Base-by-base conservation (phyloP, 2,113 vertebrate genomes). In the Nettapus auritus region DNA sequence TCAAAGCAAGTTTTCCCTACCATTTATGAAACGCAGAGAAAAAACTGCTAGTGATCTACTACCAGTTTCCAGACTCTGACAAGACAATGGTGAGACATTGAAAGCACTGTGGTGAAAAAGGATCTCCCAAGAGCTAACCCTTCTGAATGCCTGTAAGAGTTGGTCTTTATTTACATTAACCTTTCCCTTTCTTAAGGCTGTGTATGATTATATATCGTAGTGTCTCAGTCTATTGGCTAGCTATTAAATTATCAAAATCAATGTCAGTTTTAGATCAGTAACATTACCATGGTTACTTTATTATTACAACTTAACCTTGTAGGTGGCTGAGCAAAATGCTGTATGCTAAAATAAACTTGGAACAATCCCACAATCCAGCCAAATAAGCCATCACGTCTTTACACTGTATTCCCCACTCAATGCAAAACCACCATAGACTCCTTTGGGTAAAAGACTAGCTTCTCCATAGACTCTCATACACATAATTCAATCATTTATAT, bases 401-500 rank as follows among this genome's bases (percentile, higher is more conserved):
- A 73, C 48, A 7, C 66, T 76, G 18, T 71, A 84, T 92, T 94
- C 83, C 95, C 93, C 34, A 94, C 69, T 75, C 70, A 84, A 53
- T 11, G 22, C 53, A 92, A 94, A 96, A 90, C 38, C 69, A 79
- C 86, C 79, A 8, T 28, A 84, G 69, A 84, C 34, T 96, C 91
- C 86, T 89, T 78, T 90, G 81, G 33, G 95, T 93, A 92, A 82
- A 95, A 89, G 81, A 31, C 77, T 96, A 53, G 57, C 31, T 95
- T n/a, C 62, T 92, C 69, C 44, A 76, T 82, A 91, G 74, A 94
- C 93, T 81, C 71, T 92, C 81, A 79, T 88, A 75, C 0, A 0
- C 44, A 76, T 93, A 85, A 96, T 96, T 95, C 86, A 92, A 69
- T 95, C 60, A 89, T 90, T 92, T 92, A 68, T 93, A 82, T 79